These are phyloP conservation scores for Eupristina koningsbergeri DNA, from an alignment of 1,140 invertebrate genomes.

Conservation along the genomic window DNA sequence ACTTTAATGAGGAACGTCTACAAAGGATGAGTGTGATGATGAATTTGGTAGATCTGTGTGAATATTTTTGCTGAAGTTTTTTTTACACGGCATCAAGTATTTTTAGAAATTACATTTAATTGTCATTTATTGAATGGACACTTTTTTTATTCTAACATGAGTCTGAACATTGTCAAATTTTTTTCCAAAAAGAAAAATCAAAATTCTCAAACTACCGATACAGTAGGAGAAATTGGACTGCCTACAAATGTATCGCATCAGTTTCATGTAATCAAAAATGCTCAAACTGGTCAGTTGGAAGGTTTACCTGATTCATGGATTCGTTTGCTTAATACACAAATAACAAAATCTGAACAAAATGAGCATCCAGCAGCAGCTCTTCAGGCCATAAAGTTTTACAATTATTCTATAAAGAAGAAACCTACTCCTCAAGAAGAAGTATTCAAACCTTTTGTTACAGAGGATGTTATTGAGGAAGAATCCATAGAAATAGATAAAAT, in stretches of 20 bases:
- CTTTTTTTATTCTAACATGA: conserved; percentile 61
- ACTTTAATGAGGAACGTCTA: conserved; percentile 8
- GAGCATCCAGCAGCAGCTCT: conserved; percentile 93
- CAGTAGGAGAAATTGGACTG: conserved; percentile 78
- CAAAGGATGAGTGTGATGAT: conserved; percentile 37
- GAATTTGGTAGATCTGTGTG: neutral
- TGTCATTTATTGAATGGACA: neutral
- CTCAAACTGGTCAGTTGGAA: conserved; percentile 83
- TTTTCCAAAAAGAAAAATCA: conserved; percentile 67
- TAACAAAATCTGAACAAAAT: conserved; percentile 89
- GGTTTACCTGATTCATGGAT: conserved; percentile 86
- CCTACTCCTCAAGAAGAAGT: conserved; percentile 77
- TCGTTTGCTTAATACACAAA: conserved; percentile 86
- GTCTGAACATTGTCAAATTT: conserved; percentile 67
- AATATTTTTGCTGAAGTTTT: neutral
- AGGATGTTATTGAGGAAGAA: conserved; percentile 83
- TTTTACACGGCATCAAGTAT: conserved; percentile 6
- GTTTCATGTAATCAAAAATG: conserved; percentile 87
- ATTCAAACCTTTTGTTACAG: conserved; percentile 86
- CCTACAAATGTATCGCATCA: conserved; percentile 86
- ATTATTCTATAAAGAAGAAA: conserved; percentile 86
- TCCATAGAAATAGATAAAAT: conserved; percentile 85
- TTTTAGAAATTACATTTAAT: conserved; percentile 13
- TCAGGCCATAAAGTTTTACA: conserved; percentile 94
- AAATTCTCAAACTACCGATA: conserved; percentile 51